These are phyloP conservation scores for Pristionchus arcanus DNA, from an alignment of 2,888 invertebrate genomes.

Conservation along the genomic window DNA sequence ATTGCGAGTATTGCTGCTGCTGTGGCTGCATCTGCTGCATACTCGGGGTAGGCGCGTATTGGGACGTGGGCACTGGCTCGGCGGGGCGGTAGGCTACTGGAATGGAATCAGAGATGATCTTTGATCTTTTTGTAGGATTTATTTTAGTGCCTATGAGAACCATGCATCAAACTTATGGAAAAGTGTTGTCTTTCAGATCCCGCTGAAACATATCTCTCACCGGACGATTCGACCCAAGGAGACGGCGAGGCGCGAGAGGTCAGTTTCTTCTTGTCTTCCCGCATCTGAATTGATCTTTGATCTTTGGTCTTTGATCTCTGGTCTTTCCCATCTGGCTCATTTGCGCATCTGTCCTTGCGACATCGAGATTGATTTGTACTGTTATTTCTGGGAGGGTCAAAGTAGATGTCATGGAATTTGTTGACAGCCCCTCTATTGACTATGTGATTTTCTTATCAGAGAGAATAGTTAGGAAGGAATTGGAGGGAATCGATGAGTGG, in stretches of 20 bases:
- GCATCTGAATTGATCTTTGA: slow-evolving; percentile 52
- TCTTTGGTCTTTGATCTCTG: slow-evolving; percentile 14
- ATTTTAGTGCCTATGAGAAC: neutral
- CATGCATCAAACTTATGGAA: neutral
- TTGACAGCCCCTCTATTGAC: neutral
- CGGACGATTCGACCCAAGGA: slow-evolving; percentile 51
- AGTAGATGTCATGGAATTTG: neutral
- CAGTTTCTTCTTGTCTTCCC: slow-evolving; percentile 54
- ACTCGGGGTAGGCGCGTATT: neutral
- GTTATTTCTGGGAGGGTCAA: too few relatives aligned
- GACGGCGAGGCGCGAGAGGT: slow-evolving; percentile 20
- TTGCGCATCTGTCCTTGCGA: neutral
- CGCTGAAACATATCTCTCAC: slow-evolving; percentile 7
- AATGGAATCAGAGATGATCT: neutral
- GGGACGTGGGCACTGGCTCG: slow-evolving; percentile 42
- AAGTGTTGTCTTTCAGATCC: neutral
- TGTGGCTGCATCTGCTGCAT: slow-evolving; percentile 46
- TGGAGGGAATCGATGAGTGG: neutral
- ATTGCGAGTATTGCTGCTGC: slow-evolving; percentile 16
- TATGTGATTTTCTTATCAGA: neutral
- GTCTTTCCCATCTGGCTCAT: neutral
- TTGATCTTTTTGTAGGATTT: neutral
- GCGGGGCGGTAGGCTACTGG: slow-evolving; percentile 41
- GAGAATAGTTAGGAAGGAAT: neutral
- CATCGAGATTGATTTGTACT: neutral